Evolutionary conservation across 2,888 invertebrate genomes (phyloP).

Genomic region (Callimorpha dominula): DNA sequence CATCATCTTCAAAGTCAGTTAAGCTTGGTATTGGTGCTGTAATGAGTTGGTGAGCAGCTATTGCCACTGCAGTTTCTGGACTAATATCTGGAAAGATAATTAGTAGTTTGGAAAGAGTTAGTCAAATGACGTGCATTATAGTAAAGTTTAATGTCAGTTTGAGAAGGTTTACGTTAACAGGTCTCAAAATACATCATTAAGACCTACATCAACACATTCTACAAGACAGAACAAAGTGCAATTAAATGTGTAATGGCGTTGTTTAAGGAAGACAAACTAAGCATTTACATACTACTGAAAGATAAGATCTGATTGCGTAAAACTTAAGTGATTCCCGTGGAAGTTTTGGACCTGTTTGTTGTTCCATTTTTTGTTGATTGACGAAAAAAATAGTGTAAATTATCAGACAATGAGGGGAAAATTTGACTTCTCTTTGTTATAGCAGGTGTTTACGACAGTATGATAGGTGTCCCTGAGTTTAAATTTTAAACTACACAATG

Average conservation of each 20-base stretch:
- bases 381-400: not conserved
- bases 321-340: not conserved
- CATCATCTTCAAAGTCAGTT: conserved; percentile 70
- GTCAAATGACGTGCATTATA: conserved; percentile 15
- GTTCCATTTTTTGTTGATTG: not conserved
- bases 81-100: conserved; percentile 64
- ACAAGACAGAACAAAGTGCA: not conserved
- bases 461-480: not conserved
- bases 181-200: conserved; percentile 5
- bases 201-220: not conserved
- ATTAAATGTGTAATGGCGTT: not conserved
- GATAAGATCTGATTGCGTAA: not conserved
- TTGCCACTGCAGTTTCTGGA: conserved; percentile 79
- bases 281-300: not conserved
- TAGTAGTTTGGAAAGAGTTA: conserved; percentile 24
- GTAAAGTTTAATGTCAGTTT: not conserved
- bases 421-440: not conserved
- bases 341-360: not conserved
- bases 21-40: conserved; percentile 78
- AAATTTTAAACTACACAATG: not conserved
- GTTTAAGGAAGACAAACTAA: not conserved
- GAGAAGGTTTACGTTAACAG: not conserved
- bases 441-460: not conserved
- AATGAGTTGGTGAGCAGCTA: conserved; percentile 81
- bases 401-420: not conserved